Percentiles rank a stretch among this genome's conserved stretches.
These are phyloP conservation scores for Cyphomyrus discorhynchus DNA, from an alignment of 2,113 vertebrate genomes.

Conservation along the genomic window DNA sequence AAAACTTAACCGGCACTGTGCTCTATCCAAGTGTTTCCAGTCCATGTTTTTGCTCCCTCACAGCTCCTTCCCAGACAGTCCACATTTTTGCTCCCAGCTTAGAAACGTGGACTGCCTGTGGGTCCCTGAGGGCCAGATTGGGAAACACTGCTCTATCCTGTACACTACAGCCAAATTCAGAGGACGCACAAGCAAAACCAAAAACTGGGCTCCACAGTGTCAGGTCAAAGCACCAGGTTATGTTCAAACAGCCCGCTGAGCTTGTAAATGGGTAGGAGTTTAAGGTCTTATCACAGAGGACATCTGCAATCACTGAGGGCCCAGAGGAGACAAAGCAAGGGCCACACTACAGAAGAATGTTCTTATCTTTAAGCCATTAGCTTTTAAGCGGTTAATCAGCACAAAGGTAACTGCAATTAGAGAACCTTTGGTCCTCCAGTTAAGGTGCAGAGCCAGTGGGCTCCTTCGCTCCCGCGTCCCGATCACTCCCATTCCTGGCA, in stretches of 20 bases:
- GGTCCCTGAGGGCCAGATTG: neutral
- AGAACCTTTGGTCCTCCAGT: neutral
- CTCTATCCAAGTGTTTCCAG: neutral
- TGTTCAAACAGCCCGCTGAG: neutral
- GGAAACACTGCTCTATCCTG: neutral
- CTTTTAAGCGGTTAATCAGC: neutral
- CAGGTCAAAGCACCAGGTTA: neutral
- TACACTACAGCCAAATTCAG: neutral
- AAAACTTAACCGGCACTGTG: neutral
- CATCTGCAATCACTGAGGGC: neutral
- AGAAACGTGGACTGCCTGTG: neutral
- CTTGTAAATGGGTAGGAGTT: neutral
- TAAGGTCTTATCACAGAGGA: neutral
- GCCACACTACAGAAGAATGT: neutral
- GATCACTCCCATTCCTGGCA: neutral
- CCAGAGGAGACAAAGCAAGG: neutral
- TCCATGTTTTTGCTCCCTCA: too few relatives aligned
- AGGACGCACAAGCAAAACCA: neutral
- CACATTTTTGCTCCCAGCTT: neutral
- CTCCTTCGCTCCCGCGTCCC: neutral
- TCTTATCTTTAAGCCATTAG: neutral
- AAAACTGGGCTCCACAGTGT: neutral
- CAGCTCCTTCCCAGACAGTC: too few relatives aligned
- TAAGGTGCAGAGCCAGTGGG: neutral
- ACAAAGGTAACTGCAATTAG: neutral